Evolutionary conservation across 2,797 vertebrate genomes (phyloP), one percentile per base, ranked within the genome.

Genomic region (Benthosema pterotum): DNA sequence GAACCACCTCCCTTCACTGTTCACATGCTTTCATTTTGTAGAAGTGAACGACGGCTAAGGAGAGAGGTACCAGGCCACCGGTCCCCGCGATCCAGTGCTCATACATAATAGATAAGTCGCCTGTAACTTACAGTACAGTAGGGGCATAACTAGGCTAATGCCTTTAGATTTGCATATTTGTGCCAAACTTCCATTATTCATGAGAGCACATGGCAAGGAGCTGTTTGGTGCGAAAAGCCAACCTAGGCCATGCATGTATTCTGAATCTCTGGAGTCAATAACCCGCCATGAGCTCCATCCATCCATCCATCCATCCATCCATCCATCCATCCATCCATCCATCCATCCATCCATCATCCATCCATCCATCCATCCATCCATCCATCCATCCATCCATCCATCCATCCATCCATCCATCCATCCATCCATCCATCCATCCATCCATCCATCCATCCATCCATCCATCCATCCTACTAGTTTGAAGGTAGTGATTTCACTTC

Each of bases 41-140:
- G 72, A 72, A 78, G 59, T 79, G 76, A 82, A 62, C 72, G 65
- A 55, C 72, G 65, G 53, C 60, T 59, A 67, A 67, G 65, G 72
- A 60, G 63, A 73, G 79, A 66, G 4, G 52, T 71, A 74, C 75
- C 72, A 82, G 78, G 76, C 78, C 77, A 77, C 84, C 78, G 47
- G 79, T 79, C 78, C 69, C 79, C 84, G 76, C 84, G 64, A 52
- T 84, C 74, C 71, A 60, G 58, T 48, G 52, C 80, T 89, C 86
- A 89, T 92, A 77, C 85, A 92, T 92, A 90, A 93, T 91, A 86
- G 77, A 92, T 86, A 86, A 88, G 83, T 83, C 77, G 83, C 82
- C 82, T 87, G 82, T 88, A 87, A 88, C 73, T 89, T 90, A 89
- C 84, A 83, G 91, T 87, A 83, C 71, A 66, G n/a, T n/a, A n/a